Evolutionary conservation across 2,797 vertebrate genomes (phyloP).

Genomic region (Cygnus olor): DNA sequence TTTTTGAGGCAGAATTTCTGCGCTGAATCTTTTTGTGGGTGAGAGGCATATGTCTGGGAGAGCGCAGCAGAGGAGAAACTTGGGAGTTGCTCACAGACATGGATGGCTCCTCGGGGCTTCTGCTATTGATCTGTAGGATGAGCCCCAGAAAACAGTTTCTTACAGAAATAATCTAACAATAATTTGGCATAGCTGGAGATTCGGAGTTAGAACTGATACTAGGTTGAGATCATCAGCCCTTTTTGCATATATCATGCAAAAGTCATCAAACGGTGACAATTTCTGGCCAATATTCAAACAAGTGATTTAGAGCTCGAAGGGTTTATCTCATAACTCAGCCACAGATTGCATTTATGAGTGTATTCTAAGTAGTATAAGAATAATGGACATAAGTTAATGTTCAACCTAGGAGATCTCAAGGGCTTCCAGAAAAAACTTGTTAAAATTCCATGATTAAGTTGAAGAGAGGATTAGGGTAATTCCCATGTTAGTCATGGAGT

Average conservation of each 20-base stretch:
- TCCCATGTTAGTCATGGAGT: slow-evolving; percentile 67
- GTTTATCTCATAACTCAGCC: background rate
- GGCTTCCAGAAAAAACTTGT: slow-evolving; percentile 60
- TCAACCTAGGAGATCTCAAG: slow-evolving; percentile 55
- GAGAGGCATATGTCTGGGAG: background rate
- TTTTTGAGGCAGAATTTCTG: background rate
- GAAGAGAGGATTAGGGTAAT: slow-evolving; percentile 66
- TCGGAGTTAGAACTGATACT: background rate
- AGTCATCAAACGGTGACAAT: background rate
- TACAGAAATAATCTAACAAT: background rate
- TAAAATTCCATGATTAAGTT: slow-evolving; percentile 63
- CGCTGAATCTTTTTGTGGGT: background rate
- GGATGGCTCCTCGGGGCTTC: background rate
- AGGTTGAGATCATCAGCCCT: background rate
- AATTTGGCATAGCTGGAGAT: background rate
- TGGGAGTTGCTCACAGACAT: background rate
- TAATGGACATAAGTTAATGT: slow-evolving; percentile 18
- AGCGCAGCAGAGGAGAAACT: background rate
- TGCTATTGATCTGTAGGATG: background rate
- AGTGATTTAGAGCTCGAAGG: background rate
- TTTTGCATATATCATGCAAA: background rate
- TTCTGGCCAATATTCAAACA: background rate
- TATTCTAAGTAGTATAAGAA: slow-evolving; percentile 38
- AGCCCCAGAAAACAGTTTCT: background rate
- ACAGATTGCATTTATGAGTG: background rate